phyloP scores from a whole-genome alignment of 2,888 invertebrate genomes.

The Orthosia incerta region DNA sequence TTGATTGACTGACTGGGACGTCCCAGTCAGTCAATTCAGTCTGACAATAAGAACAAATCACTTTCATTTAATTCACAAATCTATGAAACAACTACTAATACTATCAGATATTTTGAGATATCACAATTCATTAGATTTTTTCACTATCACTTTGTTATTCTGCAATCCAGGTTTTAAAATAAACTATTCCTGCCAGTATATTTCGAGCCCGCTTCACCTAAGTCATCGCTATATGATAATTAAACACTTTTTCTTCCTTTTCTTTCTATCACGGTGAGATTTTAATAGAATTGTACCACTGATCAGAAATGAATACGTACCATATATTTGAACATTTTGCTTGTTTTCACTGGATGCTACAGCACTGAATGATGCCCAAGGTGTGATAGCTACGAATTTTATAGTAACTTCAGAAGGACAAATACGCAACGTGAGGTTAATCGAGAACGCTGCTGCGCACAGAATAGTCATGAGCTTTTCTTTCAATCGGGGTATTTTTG shows the following conservation, averaged over 20 bases:
- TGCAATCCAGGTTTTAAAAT: not conserved
- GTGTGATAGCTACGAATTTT: slow-evolving; percentile 64
- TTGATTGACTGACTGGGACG: too few relatives aligned
- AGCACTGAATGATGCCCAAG: slow-evolving; percentile 75
- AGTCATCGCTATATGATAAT: too few relatives aligned
- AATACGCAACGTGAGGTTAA: slow-evolving; percentile 68
- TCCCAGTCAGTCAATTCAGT: too few relatives aligned
- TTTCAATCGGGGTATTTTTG: too few relatives aligned
- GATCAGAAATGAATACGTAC: slow-evolving; percentile 71
- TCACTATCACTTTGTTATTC: not conserved
- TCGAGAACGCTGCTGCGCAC: slow-evolving; percentile 41
- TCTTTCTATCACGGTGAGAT: too few relatives aligned
- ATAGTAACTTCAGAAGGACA: slow-evolving; percentile 78
- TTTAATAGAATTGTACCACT: too few relatives aligned
- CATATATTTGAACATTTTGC: slow-evolving; percentile 84
- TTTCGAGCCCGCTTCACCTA: too few relatives aligned
- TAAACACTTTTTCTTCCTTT: too few relatives aligned
- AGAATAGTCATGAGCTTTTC: slow-evolving; percentile 71
- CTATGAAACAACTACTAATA: too few relatives aligned
- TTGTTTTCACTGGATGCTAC: slow-evolving; percentile 69
- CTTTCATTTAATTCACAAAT: too few relatives aligned
- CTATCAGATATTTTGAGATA: not conserved
- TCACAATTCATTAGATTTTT: slow-evolving; percentile 1
- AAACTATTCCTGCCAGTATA: not conserved
- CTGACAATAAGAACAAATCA: too few relatives aligned